These are phyloP conservation scores for Kryptolebias marmoratus DNA, from an alignment of 2,113 vertebrate species.

Conservation along the genomic window DNA sequence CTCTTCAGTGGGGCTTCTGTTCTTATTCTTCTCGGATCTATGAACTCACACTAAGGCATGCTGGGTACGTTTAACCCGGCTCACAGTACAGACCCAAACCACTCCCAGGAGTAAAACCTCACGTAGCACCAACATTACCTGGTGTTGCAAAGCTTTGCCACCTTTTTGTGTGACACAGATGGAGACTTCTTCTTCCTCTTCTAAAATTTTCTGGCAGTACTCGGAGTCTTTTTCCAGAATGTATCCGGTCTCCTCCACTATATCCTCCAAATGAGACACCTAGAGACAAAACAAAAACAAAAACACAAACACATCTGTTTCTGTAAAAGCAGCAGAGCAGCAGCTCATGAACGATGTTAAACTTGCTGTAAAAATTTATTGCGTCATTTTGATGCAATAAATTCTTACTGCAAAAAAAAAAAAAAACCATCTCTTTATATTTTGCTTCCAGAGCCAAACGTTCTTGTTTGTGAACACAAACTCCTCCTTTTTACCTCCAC, in stretches of 20 bases:
- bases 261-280: slow-evolving; percentile 94
- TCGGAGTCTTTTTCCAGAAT: slow-evolving; percentile 94
- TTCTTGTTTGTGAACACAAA: neutral
- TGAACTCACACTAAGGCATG: neutral
- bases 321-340: no score
- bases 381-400: no score
- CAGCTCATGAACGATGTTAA: no score
- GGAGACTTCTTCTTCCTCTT: slow-evolving; percentile 93
- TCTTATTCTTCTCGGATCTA: neutral
- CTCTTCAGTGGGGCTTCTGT: no score
- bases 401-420: no score
- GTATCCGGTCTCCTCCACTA: slow-evolving; percentile 95
- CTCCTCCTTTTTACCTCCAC: slow-evolving; percentile 84
- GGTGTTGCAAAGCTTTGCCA: slow-evolving; percentile 83
- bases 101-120: neutral
- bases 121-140: slow-evolving; percentile 47
- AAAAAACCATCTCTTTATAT: no score
- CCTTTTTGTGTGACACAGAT: slow-evolving; percentile 88
- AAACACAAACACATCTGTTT: no score
- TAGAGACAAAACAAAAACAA: slow-evolving; percentile 49
- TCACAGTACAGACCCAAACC: neutral
- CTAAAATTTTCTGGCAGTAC: slow-evolving; percentile 93
- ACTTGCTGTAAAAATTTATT: no score
- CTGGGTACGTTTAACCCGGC: neutral
- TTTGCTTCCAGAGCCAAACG: no score